A percentile compares a stretch with the other conserved stretches of the same genome.
Evolutionary conservation across 2,113 vertebrate genomes (phyloP).

Genomic region (Galeopterus variegatus): DNA sequence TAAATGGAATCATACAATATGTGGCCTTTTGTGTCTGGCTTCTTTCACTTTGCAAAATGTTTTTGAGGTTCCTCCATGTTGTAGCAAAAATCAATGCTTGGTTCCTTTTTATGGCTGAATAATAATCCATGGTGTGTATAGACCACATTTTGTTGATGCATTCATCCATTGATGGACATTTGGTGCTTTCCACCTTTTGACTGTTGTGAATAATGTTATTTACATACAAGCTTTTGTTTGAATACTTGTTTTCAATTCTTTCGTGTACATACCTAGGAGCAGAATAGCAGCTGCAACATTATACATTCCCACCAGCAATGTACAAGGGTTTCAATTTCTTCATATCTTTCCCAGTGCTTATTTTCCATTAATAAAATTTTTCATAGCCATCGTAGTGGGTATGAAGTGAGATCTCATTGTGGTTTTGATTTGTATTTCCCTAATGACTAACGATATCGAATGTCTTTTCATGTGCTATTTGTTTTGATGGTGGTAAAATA

Average conservation of each 20-base stretch:
- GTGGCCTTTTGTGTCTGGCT: neutral
- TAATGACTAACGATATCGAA: neutral
- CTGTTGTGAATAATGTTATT: neutral
- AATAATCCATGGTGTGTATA: too few species aligned
- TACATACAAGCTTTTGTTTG: neutral
- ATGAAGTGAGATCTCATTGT: neutral
- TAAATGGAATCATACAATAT: neutral
- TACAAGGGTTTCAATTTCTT: neutral
- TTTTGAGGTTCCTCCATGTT: neutral
- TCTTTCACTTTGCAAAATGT: neutral
- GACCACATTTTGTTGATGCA: neutral
- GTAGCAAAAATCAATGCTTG: too few species aligned
- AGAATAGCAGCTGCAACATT: neutral
- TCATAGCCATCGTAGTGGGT: neutral
- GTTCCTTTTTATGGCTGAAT: neutral
- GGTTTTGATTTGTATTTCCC: constrained; percentile 42
- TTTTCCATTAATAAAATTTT: neutral
- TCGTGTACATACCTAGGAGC: neutral
- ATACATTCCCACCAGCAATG: neutral
- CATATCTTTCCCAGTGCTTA: neutral
- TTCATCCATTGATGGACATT: neutral
- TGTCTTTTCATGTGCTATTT: neutral
- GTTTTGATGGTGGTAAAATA: neutral
- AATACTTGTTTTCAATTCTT: neutral
- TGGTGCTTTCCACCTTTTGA: neutral